These are phyloP conservation scores for Drosophila fungiperda DNA, from an alignment of 2,888 invertebrate genomes.

Conservation along the genomic window DNA sequence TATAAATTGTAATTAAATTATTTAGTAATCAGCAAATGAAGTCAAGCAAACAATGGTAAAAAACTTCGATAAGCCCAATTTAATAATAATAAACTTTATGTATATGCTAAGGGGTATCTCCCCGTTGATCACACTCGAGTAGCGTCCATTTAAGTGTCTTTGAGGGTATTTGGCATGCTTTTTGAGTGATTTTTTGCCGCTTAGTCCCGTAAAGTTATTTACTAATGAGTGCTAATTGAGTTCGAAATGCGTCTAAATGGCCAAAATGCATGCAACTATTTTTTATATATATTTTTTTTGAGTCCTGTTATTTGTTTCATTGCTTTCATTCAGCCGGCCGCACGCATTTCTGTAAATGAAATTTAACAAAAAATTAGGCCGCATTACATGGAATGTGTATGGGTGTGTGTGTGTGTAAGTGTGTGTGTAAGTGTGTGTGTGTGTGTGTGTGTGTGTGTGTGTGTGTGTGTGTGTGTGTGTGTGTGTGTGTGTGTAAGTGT, in stretches of 20 bases:
- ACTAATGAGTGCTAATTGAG: conserved; percentile 79
- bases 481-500: not conserved
- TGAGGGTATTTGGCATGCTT: conserved; percentile 36
- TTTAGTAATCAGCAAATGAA: not conserved
- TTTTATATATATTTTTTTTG: not conserved
- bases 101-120: not conserved
- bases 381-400: conserved; percentile 13
- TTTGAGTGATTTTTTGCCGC: conserved; percentile 62
- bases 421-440: not conserved
- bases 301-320: conserved; percentile 35
- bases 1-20: too few relatives aligned
- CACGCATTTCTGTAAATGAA: conserved; percentile 72
- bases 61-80: not conserved
- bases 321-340: conserved; percentile 34
- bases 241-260: conserved; percentile 73
- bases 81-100: not conserved
- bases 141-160: not conserved
- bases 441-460: not conserved
- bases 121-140: not conserved
- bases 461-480: not conserved
- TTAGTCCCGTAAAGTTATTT: conserved; percentile 65
- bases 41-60: fast-evolving
- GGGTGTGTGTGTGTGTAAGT: not conserved
- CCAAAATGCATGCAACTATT: conserved; percentile 46
- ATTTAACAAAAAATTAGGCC: conserved; percentile 67